Conservation (phyloP, 2,113 vertebrate genomes). For the Mormyrus lacerda region DNA sequence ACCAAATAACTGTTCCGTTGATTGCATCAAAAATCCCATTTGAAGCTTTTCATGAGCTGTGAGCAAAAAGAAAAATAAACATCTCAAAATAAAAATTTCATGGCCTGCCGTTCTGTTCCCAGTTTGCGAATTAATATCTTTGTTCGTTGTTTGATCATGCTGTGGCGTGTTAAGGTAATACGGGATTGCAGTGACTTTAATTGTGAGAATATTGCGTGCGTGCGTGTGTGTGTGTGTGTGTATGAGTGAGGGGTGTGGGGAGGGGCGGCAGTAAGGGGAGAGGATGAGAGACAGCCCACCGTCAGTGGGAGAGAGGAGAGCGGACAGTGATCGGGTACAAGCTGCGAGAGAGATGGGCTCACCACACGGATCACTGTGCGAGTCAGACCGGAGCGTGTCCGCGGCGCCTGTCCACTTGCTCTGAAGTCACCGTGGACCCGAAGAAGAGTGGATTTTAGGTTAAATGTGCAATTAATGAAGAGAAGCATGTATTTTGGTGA, state of each 20-base stretch:
- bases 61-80: not conserved
- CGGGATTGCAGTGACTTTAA: not conserved
- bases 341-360: slow-evolving; percentile 3
- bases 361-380: not conserved
- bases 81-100: not conserved
- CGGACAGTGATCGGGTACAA: not conserved
- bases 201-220: not conserved
- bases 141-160: not conserved
- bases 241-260: not conserved
- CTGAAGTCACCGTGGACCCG: slow-evolving; percentile 7
- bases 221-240: not conserved
- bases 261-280: not conserved
- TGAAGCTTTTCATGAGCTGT: not conserved
- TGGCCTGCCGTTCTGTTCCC: not conserved
- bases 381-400: slow-evolving; percentile 9
- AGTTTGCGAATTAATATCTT: not conserved
- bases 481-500: slow-evolving; percentile 24
- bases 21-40: not conserved
- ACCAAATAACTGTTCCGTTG: not conserved
- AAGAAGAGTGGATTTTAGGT: not conserved
- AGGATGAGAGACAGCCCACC: not conserved
- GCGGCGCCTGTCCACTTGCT: slow-evolving; percentile 2
- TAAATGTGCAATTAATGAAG: not conserved
- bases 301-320: slow-evolving; percentile 8
- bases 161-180: not conserved